Percentiles rank a stretch among this genome's conserved stretches.
Conservation (phyloP, 2,888 invertebrate genomes). For the Ophioninae sp. region DNA sequence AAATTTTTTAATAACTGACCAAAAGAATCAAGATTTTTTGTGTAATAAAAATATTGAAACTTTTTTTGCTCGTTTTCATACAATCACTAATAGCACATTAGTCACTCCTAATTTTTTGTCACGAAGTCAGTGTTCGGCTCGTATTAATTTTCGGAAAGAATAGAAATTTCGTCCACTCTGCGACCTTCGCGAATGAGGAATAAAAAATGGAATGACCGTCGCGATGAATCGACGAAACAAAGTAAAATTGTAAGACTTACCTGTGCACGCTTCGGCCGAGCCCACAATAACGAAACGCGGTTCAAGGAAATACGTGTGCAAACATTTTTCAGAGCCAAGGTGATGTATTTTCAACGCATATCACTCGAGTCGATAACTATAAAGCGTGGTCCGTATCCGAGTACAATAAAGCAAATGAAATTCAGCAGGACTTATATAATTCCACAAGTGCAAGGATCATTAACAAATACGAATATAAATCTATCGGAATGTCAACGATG, state of each 20-base stretch:
- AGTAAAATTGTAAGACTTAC: conserved; percentile 24
- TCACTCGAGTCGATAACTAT: conserved; percentile 30
- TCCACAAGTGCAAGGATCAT: neutral
- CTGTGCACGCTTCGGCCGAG: conserved; percentile 11
- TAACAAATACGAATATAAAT: neutral
- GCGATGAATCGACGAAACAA: neutral
- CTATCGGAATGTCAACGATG: neutral
- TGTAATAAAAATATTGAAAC: neutral
- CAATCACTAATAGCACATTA: no score
- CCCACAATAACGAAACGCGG: conserved; percentile 26
- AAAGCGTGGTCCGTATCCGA: neutral
- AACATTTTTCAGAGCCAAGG: conserved; percentile 58
- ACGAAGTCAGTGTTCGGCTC: no score
- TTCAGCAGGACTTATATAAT: neutral
- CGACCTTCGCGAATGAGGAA: neutral
- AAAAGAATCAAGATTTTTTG: neutral
- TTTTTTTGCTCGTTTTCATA: neutral
- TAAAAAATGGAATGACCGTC: neutral
- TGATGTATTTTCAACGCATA: conserved; percentile 56
- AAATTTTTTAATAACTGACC: neutral
- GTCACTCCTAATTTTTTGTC: no score
- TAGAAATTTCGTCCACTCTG: no score
- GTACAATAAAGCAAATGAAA: neutral
- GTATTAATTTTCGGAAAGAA: no score
- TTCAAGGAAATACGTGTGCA: conserved; percentile 51